phyloP scores from a whole-genome alignment of 1,140 invertebrate genomes.

The Drosophila mojavensis region DNA sequence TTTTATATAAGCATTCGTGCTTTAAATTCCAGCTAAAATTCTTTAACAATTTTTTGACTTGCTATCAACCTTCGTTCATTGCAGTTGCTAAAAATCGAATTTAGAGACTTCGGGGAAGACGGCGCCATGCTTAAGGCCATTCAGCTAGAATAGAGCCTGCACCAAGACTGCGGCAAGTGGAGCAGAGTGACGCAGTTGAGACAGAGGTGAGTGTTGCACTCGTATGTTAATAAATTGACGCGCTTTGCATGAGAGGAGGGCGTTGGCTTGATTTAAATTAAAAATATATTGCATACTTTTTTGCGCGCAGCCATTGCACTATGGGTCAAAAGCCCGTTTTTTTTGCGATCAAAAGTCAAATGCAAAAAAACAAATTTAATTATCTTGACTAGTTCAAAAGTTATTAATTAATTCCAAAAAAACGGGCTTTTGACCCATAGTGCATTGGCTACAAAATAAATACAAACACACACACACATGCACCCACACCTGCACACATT shows the following conservation, averaged over 20 bases:
- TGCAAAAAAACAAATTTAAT: no score
- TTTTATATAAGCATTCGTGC: no score
- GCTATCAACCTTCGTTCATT: neutral
- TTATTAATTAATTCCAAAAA: no score
- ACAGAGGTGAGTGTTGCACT: slow-evolving; percentile 51
- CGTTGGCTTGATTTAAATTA: slow-evolving; percentile 80
- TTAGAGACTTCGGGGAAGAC: slow-evolving; percentile 3
- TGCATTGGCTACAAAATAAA: slow-evolving; percentile 43
- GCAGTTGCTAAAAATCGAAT: slow-evolving; percentile 21
- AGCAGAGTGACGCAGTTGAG: slow-evolving; percentile 6
- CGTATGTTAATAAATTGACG: slow-evolving; percentile 64
- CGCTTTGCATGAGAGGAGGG: slow-evolving; percentile 11
- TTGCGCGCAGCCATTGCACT: slow-evolving; percentile 60
- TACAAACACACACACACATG: slow-evolving; percentile 24
- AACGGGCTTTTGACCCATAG: no score
- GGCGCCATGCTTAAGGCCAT: slow-evolving; percentile 28
- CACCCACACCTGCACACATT: slow-evolving; percentile 11
- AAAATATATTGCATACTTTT: slow-evolving; percentile 82
- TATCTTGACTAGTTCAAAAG: no score
- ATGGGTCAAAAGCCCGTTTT: no score
- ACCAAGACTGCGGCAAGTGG: slow-evolving; percentile 20
- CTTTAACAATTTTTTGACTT: no score
- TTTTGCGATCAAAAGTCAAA: no score
- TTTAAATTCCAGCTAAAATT: no score
- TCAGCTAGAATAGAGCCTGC: slow-evolving; percentile 26